Evolutionary conservation across 1,140 invertebrate genomes (phyloP), one percentile per base, ranked within the genome.

Genomic region (Belonocnema kinseyi): DNA sequence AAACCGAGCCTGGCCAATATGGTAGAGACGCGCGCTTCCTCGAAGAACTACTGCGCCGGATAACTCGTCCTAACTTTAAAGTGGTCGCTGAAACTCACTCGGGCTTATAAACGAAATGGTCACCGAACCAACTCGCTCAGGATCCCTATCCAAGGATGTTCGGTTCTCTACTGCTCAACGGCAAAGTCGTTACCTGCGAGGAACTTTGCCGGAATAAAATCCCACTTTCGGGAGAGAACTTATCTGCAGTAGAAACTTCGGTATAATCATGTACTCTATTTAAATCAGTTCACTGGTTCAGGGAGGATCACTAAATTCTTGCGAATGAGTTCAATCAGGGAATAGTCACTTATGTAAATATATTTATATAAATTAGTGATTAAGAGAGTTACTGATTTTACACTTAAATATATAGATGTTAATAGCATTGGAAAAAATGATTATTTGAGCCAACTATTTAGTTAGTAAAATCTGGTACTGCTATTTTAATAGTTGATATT

Each of bases 1-100:
- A 71, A 79, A 79, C 33, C 80, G 81, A 78, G 77, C 85, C 82
- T 80, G 82, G 87, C 85, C 87, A 91, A 90, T 89, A 90, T 91
- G 90, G 90, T 88, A 87, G 88, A 85, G 83, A 74, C 82, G 80
- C 79, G 85, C 85, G 83, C 83, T 74, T 71, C 76, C 74, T 80
- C 74, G 77, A 73, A 84, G 78, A 80, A 56, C 73, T 76, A 75
- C 77, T 72, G 76, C 66, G 79, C 72, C 71, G 81, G 82, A 79
- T 80, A 83, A 80, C 77, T 82, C 77, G 80, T 81, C 70, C 75
- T n/a, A 83, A 83, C 78, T 81, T 83, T 83, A 81, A 83, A 83
- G 82, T 81, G 77, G 82, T 56, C 54, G 54, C 54, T 56, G 17
- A 56, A 56, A 56, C 54, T 56, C 54, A 56, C 54, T 56, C 54